Evolutionary conservation across 1,140 invertebrate species (phyloP), one percentile per base, ranked within the genome.

Genomic region (Spodoptera litura): DNA sequence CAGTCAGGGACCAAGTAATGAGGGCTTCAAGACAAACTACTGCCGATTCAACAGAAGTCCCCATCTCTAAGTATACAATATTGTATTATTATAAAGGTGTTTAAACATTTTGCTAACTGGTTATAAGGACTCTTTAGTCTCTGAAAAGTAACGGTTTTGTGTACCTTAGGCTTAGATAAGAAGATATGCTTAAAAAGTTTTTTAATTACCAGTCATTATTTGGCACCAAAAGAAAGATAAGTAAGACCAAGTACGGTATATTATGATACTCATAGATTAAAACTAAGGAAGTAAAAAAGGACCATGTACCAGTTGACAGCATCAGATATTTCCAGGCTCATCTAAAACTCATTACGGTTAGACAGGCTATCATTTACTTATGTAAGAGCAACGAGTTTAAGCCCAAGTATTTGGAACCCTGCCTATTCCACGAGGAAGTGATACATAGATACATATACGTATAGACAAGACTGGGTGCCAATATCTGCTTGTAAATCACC

Each of bases 401-500:
- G 38, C 20, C 25, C 20, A 25, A 74, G 56, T 31, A 44, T 64
- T 74, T 74, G 58, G 72, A 75, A 75, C 6, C 4, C 12, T 75
- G 73, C 73, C 59, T 64, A 64, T 4, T 53, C 38, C 6, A 44
- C 8, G 13, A 64, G 49, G 44, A 52, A 75, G 25, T 10, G 20
- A 1, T 49, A 64, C 27, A 53, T 75, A 61, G 20, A 52, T 59
- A 75, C 12, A 51, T 56, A 49, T 20, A 38, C n/a, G 27, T 31
- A 61, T 44, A 44, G 38, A 44, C 38, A 27, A 35, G 27, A 35
- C 53, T 44, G 31, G 11, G 49, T n/a, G 73, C 73, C 59, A 75
- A 75, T 75, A 75, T 75, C 73, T 20, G 44, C 13, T 20, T 52
- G 59, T 75, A 75, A 75, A 75, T 75, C 73, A 75, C 58, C 73